Conservation (phyloP, 2,797 vertebrate genomes). For the Coregonus suidteri region DNA sequence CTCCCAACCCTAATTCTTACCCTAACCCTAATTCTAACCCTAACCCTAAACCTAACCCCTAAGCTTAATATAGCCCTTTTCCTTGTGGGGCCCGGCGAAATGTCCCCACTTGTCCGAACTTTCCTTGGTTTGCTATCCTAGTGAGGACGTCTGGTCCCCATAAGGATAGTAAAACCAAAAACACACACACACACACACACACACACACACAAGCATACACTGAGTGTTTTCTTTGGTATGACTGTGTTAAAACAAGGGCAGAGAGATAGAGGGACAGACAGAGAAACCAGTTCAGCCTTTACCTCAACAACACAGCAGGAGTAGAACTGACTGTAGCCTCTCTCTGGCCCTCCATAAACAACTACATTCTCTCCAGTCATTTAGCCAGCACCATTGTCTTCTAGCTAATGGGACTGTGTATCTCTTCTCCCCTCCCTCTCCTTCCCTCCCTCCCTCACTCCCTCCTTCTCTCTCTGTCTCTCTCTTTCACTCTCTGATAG, state of each 20-base stretch:
- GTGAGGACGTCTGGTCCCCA: too few relatives aligned
- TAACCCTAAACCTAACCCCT: too few relatives aligned
- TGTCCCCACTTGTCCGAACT: too few relatives aligned
- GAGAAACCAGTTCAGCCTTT: neutral
- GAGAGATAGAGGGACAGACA: neutral
- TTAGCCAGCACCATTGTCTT: conserved; percentile 63
- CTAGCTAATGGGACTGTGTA: conserved; percentile 65
- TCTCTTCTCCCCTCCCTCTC: conserved; percentile 57
- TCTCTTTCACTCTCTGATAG: conserved; percentile 59
- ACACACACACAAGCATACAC: neutral
- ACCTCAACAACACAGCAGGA: neutral
- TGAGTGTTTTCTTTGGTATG: neutral
- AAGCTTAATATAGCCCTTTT: too few relatives aligned
- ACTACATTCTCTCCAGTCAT: conserved; percentile 63
- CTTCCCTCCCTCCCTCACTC: conserved; percentile 44
- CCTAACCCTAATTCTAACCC: too few relatives aligned
- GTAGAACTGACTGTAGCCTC: conserved; percentile 10
- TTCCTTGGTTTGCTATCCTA: too few relatives aligned
- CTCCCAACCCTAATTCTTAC: too few relatives aligned
- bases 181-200: too few relatives aligned
- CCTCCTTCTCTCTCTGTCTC: conserved; percentile 26
- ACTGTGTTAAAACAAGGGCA: neutral
- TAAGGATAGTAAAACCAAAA: too few relatives aligned
- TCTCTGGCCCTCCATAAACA: conserved; percentile 45
- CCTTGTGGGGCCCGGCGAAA: too few relatives aligned